Conservation (phyloP, 2,888 invertebrate genomes). For the Pollenia labialis region DNA sequence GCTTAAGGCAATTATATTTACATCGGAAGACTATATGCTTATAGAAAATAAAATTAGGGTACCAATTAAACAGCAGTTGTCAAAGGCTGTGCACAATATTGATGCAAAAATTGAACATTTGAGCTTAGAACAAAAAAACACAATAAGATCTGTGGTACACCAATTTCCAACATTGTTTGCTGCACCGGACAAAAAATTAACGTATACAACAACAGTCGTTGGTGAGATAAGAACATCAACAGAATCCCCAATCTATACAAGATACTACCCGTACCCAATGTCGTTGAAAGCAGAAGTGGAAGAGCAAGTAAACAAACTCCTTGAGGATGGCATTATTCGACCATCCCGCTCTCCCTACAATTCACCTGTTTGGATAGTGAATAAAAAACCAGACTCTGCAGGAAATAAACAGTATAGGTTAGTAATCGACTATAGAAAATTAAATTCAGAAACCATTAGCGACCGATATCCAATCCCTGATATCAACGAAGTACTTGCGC, state of each 20-base stretch:
- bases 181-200: too few relatives aligned
- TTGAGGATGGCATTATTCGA: too few relatives aligned
- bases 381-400: background rate
- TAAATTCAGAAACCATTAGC: background rate
- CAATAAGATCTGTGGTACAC: too few relatives aligned
- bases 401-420: background rate
- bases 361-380: too few relatives aligned
- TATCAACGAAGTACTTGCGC: background rate
- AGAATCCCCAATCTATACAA: constrained; percentile 5
- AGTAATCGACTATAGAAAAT: background rate
- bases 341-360: too few relatives aligned
- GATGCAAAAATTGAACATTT: too few relatives aligned
- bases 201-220: too few relatives aligned
- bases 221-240: background rate
- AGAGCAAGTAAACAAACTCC: background rate
- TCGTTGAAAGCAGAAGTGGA: background rate
- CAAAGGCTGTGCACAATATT: background rate
- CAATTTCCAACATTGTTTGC: too few relatives aligned
- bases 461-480: background rate
- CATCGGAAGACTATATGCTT: too few relatives aligned
- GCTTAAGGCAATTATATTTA: too few relatives aligned
- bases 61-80: background rate
- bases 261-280: constrained; percentile 1
- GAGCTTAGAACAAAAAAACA: too few relatives aligned
- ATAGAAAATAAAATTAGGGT: background rate